Base-by-base conservation (phyloP, 2,113 vertebrate species). In the Gobio gobio region DNA sequence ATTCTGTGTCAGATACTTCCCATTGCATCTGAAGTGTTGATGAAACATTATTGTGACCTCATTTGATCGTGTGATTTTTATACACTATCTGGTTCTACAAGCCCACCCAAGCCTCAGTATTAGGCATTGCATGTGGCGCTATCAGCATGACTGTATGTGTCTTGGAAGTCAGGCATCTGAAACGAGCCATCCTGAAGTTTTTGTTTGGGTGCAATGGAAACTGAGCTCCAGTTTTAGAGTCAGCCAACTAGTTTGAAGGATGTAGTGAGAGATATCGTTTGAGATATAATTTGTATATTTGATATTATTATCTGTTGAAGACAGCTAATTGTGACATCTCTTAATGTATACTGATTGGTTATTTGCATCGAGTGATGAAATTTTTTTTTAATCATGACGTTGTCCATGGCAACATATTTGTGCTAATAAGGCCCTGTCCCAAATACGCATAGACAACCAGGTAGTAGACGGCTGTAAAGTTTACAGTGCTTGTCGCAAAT, bases 61-160 rank as follows among this genome's bases (percentile, higher is more conserved):
- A 16, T 63, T 43, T 63, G 56, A 63, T 26, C 6, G 33, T 79
- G 77, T 79, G 58, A 61, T 8, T 79, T 79, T 63, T 63, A 26
- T 45, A 59, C 77, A 61, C 63, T 43, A 61, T 58, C 20, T 78
- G 9, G 18, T 61, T 63, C 58, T 61, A 36, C 45, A 24, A 43
- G 33, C 12, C n/a, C 47, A 54, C 22, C 66, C 66, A n/a, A 43
- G 36, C 18, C 47, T 76, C 26, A 26, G 1, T 76, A 5, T 49
- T 54, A 29, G 73, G 16, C 8, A 10, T 20, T 33, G 24, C 7
- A 54, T 49, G 45, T 18, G 51, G 16, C 2, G 16, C 74, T 18
- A 26, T 33, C 6, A 56, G 54, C 18, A 20, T 8, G 6, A 24
- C 18, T 22, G 7, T 20, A 68, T 68, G 63, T 9, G 36, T 70